A percentile compares a stretch with the other conserved stretches of the same genome.
Conservation (phyloP, 2,797 vertebrate genomes). For the Caiman crocodilus region DNA sequence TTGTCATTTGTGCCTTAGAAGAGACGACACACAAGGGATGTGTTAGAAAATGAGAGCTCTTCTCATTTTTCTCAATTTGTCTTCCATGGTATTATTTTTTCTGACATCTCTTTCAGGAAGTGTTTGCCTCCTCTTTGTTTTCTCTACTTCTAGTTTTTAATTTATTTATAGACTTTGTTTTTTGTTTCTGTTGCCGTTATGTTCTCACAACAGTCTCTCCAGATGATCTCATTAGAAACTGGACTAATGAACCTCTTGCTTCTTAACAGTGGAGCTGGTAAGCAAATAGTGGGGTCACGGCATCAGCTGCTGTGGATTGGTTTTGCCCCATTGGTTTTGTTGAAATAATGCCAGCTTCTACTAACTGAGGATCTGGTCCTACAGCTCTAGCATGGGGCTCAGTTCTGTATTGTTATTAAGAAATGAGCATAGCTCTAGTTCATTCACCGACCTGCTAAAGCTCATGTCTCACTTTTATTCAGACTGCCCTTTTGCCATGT, state of each 20-base stretch:
- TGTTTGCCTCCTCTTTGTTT: neutral
- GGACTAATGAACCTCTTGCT: slow-evolving; percentile 76
- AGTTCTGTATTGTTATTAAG: neutral
- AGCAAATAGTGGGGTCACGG: slow-evolving; percentile 53
- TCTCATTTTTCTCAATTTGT: slow-evolving; percentile 25
- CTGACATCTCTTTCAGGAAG: neutral
- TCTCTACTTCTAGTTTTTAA: neutral
- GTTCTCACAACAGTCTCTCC: slow-evolving; percentile 68
- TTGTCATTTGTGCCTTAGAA: neutral
- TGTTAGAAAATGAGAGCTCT: neutral
- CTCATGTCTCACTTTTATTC: neutral
- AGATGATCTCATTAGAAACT: slow-evolving; percentile 76
- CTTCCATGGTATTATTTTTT: neutral
- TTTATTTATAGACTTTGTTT: slow-evolving; percentile 59
- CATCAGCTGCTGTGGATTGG: slow-evolving; percentile 69
- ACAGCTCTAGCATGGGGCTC: neutral
- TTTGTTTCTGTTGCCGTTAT: slow-evolving; percentile 51
- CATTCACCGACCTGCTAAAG: slow-evolving; percentile 1
- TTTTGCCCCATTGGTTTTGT: slow-evolving; percentile 56
- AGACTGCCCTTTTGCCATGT: neutral
- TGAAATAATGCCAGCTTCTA: slow-evolving; percentile 50
- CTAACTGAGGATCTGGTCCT: neutral
- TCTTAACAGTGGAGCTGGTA: slow-evolving; percentile 61
- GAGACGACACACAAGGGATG: neutral
- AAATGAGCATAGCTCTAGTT: slow-evolving; percentile 36